Conservation (phyloP, 2,797 vertebrate species). For the Trachops cirrhosus region DNA sequence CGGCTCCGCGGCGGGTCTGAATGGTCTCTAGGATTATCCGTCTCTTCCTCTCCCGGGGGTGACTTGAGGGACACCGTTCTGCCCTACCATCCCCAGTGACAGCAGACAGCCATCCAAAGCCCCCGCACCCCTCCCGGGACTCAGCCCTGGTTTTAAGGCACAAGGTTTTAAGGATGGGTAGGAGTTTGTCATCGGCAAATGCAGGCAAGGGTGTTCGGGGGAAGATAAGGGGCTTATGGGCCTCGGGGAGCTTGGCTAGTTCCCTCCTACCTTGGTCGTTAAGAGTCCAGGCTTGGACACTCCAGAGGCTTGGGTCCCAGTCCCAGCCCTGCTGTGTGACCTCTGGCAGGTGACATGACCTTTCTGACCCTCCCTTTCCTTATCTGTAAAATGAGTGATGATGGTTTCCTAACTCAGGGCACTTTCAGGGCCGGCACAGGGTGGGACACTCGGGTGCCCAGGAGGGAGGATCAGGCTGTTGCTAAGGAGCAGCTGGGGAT, state of each 20-base stretch:
- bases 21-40: too few relatives aligned
- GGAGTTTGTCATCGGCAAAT: neutral
- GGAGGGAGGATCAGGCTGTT: neutral
- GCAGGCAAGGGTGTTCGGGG: neutral
- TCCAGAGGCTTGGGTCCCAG: neutral
- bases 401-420: rapidly evolving
- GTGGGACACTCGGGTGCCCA: neutral
- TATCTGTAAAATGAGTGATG: neutral
- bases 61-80: neutral
- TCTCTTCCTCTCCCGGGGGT: too few relatives aligned
- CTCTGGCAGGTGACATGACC: neutral
- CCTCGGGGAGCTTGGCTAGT: neutral
- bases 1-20: rapidly evolving
- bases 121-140: neutral
- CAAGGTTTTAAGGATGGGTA: neutral
- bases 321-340: neutral
- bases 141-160: too few relatives aligned
- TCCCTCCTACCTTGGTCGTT: neutral
- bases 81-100: neutral
- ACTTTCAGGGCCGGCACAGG: too few relatives aligned
- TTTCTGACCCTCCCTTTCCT: neutral
- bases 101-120: neutral
- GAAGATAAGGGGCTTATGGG: rapidly evolving
- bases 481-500: rapidly evolving
- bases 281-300: neutral